Conservation (phyloP, 2,888 invertebrate genomes). For the Proisotoma minuta region DNA sequence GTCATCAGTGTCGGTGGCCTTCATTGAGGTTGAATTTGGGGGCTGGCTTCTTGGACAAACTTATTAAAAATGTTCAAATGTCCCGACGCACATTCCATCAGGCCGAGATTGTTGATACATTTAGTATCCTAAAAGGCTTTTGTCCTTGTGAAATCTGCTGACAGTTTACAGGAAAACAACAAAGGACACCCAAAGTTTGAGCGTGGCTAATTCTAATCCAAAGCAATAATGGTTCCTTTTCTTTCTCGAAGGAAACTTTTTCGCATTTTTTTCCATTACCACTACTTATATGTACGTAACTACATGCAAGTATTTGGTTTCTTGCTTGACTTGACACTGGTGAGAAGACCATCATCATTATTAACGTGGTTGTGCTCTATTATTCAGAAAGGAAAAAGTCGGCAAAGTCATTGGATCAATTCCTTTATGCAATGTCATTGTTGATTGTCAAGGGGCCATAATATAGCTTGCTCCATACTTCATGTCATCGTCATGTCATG, state of each 20-base stretch:
- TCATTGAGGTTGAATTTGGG: not conserved
- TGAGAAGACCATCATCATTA: not conserved
- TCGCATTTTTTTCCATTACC: no score
- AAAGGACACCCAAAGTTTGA: slow-evolving; percentile 11
- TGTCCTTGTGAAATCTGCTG: slow-evolving; percentile 4
- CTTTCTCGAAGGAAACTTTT: no score
- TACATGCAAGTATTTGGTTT: not conserved
- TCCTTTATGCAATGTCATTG: slow-evolving; percentile 15
- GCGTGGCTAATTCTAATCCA: slow-evolving; percentile 3
- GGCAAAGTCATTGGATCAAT: not conserved
- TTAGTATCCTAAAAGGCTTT: not conserved
- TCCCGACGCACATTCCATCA: not conserved
- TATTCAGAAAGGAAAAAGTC: not conserved
- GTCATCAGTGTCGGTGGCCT: not conserved
- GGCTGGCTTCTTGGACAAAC: not conserved
- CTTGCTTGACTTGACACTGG: not conserved
- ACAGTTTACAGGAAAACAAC: slow-evolving; percentile 12
- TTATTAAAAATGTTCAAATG: not conserved
- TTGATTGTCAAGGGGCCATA: slow-evolving; percentile 5
- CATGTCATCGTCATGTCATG: no score
- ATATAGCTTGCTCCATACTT: not conserved
- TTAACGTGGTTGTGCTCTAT: not conserved
- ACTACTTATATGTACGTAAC: no score
- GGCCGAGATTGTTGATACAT: slow-evolving; percentile 1
- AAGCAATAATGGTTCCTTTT: no score